Percentiles rank a stretch among this genome's conserved stretches.
Evolutionary conservation across 1,140 invertebrate species (phyloP).

Genomic region (Plodia interpunctella): DNA sequence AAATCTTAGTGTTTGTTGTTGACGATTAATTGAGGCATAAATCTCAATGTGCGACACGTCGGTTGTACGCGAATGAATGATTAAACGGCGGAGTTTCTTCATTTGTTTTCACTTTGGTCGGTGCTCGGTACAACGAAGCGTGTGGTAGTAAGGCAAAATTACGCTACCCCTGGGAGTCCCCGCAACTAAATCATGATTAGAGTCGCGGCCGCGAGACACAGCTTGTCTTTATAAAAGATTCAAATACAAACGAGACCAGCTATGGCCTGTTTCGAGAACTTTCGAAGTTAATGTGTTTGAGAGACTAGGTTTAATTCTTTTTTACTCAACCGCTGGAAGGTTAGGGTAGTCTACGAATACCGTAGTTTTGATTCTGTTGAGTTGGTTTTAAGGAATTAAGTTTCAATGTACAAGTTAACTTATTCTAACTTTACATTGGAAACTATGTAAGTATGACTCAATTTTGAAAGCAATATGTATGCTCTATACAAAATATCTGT

Average conservation of each 20-base stretch:
- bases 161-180: constrained; percentile 55
- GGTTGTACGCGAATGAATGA: constrained; percentile 53
- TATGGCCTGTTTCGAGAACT: constrained; percentile 26
- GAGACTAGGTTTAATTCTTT: neutral
- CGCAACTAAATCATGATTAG: constrained; percentile 70
- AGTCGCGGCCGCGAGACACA: constrained; percentile 43
- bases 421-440: too few relatives aligned
- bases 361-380: too few relatives aligned
- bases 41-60: constrained; percentile 57
- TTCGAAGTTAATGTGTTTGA: neutral
- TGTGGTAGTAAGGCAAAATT: constrained; percentile 60
- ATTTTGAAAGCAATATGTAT: too few relatives aligned
- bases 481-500: too few relatives aligned
- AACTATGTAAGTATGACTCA: too few relatives aligned
- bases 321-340: neutral
- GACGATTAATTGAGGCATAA: constrained; percentile 48
- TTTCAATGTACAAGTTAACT: too few relatives aligned
- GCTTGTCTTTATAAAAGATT: constrained; percentile 69
- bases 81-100: constrained; percentile 57
- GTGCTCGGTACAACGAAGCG: constrained; percentile 48
- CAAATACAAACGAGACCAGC: constrained; percentile 62
- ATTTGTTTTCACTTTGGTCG: constrained; percentile 66
- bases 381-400: too few relatives aligned
- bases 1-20: neutral
- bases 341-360: too few relatives aligned